Base-by-base conservation (phyloP, 2,113 vertebrate genomes). In the Anolis carolinensis region DNA sequence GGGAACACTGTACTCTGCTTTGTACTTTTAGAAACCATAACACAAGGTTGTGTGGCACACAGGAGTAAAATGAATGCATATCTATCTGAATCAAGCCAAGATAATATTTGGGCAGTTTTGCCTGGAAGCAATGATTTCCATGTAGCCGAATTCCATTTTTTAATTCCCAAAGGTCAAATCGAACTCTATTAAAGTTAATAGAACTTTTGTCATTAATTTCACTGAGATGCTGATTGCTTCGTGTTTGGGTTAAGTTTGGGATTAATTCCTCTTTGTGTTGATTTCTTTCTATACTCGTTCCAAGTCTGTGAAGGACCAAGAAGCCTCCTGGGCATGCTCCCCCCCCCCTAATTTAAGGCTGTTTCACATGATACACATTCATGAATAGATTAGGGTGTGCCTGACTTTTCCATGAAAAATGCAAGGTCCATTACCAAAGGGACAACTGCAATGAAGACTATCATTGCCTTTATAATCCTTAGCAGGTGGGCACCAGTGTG, bases 401-500 rank as follows among this genome's bases (percentile, higher is more conserved):
- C 86, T 92, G 59, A 88, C 59, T 90, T 95, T 93, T 93, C 85
- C 20, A 81, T 91, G 90, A 91, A 91, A 85, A 94, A 93, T 95
- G 95, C 87, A 89, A 86, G 81, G 63, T 72, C 77, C 84, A 85
- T 94, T 93, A 92, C 92, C 88, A 84, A 81, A 72, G 8, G 89
- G 85, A 86, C 89, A 90, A 92, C 88, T 93, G 86, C 81, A 79
- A 88, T 87, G 81, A 83, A 94, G 87, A 95, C 92, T 91, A 75
- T 87, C 91, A 88, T 82, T 85, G 81, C 94, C 92, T 93, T 87
- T 94, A 93, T 94, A 94, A 93, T 94, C 90, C 93, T 90, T 95
- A 93, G 93, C 91, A 95, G 93, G 94, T 94, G 95, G 94, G 92
- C 90, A 87, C 65, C 70, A 80, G 88, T 74, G 84, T 86, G 83